Conservation (phyloP, 2,888 invertebrate genomes). For the Frankliniella intonsa region DNA sequence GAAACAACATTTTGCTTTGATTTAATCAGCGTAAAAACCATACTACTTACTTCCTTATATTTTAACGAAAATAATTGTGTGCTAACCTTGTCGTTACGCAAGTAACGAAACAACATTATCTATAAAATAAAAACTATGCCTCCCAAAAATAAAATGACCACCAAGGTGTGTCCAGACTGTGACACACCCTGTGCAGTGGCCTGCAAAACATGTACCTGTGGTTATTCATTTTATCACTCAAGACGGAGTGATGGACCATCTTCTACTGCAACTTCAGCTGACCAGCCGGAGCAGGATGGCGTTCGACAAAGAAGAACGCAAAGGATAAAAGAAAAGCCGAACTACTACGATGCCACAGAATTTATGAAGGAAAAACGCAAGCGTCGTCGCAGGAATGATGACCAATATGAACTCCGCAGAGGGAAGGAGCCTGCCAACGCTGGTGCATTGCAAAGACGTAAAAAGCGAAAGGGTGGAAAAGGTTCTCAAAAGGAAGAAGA, state of each 20-base stretch:
- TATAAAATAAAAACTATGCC: not conserved
- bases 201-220: constrained; percentile 2
- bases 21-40: too few relatives aligned
- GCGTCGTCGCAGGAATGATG: not conserved
- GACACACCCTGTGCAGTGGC: not conserved
- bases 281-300: not conserved
- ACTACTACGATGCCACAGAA: constrained; percentile 1
- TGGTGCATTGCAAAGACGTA: not conserved
- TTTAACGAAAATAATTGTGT: too few relatives aligned
- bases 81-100: too few relatives aligned
- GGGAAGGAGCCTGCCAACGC: not conserved
- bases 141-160: not conserved
- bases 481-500: not conserved
- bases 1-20: too few relatives aligned
- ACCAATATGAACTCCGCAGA: constrained; percentile 1
- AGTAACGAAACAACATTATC: not conserved
- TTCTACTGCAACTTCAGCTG: not conserved
- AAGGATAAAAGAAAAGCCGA: constrained; percentile 5
- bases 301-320: not conserved
- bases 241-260: not conserved
- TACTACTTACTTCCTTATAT: too few relatives aligned
- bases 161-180: constrained; percentile 1
- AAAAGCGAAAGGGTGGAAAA: not conserved
- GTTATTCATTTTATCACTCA: not conserved
- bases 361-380: constrained; percentile 12